A percentile compares a stretch with the other conserved stretches of the same genome.
Evolutionary conservation across 2,888 invertebrate species (phyloP).

Genomic region (Xanthorhoe spadicearia): DNA sequence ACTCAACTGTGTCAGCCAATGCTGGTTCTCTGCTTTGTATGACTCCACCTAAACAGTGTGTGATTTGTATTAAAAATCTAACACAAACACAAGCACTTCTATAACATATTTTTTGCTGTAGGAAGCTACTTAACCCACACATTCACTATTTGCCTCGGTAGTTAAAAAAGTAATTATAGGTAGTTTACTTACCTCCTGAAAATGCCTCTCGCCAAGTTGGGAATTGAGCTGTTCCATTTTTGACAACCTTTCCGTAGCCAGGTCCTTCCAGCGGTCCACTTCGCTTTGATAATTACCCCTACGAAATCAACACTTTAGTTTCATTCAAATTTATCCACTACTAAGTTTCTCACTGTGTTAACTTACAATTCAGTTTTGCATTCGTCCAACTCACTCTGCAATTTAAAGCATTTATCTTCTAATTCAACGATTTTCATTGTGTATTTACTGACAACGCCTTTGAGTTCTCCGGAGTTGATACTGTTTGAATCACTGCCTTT

Average conservation of each 20-base stretch:
- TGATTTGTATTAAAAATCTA: neutral
- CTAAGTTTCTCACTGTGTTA: neutral
- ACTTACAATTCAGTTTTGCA: constrained; percentile 81
- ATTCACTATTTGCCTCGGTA: neutral
- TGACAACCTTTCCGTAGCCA: constrained; percentile 87
- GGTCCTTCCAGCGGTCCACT: constrained; percentile 86
- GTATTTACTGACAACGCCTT: constrained; percentile 71
- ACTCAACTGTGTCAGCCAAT: constrained; percentile 85
- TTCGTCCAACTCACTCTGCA: constrained; percentile 73
- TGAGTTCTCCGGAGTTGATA: constrained; percentile 57
- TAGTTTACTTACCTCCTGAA: constrained; percentile 74
- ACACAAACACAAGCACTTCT: neutral
- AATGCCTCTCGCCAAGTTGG: constrained; percentile 86
- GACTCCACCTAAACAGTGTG: constrained; percentile 74
- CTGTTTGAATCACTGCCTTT: constrained; percentile 57
- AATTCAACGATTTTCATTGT: constrained; percentile 69
- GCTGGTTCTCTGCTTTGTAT: constrained; percentile 87
- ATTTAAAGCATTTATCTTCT: constrained; percentile 73
- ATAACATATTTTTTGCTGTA: too few relatives aligned
- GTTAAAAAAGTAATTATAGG: neutral
- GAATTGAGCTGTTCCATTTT: constrained; percentile 86
- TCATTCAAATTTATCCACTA: neutral
- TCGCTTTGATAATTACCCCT: constrained; percentile 71
- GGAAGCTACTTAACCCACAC: too few relatives aligned
- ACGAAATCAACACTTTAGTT: constrained; percentile 33